Evolutionary conservation across 2,888 invertebrate genomes (phyloP).

Genomic region (Drepanosiphum platanoidis): DNA sequence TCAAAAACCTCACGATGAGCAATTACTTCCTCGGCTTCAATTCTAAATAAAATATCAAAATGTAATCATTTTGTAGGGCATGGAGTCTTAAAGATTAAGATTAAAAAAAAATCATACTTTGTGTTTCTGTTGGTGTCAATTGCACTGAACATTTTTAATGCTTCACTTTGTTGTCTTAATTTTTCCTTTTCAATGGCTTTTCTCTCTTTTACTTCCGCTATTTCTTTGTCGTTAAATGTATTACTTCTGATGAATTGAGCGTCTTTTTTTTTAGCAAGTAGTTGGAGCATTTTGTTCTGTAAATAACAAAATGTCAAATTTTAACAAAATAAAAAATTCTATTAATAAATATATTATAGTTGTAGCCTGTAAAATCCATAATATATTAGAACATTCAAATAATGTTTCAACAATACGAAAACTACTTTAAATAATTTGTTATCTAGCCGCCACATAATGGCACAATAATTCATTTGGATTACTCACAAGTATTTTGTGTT

Average conservation of each 20-base stretch:
- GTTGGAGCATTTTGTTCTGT: conserved; percentile 1
- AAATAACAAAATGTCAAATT: background rate
- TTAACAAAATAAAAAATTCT: too few species aligned
- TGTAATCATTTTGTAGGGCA: background rate
- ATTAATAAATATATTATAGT: too few species aligned
- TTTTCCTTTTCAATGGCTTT: conserved; percentile 73
- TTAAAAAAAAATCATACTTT: conserved; percentile 64
- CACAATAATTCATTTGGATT: too few species aligned
- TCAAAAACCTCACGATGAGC: conserved; percentile 83
- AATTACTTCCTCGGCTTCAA: conserved; percentile 77
- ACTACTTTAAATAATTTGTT: too few species aligned
- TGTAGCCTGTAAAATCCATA: too few species aligned
- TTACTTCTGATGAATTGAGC: conserved; percentile 15
- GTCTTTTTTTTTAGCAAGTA: background rate
- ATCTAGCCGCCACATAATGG: too few species aligned
- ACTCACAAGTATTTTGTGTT: too few species aligned
- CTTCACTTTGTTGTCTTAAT: conserved; percentile 73
- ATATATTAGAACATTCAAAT: too few species aligned
- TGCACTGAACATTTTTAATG: conserved; percentile 77
- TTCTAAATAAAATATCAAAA: conserved; percentile 67
- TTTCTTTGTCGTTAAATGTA: conserved; percentile 66
- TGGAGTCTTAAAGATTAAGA: background rate
- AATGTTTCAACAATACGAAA: too few species aligned
- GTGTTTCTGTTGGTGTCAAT: conserved; percentile 86
- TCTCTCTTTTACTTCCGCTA: conserved; percentile 69